Evolutionary conservation across 2,797 vertebrate genomes (phyloP), one percentile per base, ranked within the genome.

Genomic region (Catamblyrhynchus diadema): DNA sequence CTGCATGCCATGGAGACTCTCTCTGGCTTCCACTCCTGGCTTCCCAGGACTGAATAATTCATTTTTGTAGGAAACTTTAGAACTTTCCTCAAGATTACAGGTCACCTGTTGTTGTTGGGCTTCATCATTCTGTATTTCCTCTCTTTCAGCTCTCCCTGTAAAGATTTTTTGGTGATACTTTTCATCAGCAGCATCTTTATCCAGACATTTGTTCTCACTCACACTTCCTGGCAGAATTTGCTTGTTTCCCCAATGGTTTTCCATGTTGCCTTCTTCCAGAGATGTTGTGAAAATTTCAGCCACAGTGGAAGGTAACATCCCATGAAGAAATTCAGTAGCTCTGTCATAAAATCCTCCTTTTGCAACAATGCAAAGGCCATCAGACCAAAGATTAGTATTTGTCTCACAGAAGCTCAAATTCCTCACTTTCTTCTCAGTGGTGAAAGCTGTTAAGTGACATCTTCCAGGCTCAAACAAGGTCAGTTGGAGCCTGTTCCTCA

Each of bases 271-370:
- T 48, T 92, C 83, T 86, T 98, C 92, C 53, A 94, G 71, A 91
- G 44, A 77, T 14, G 93, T 93, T 67, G 78, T 57, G 47, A 97
- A 90, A 28, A 95, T 79, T 77, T 98, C 95, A 44, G 77, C 89
- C 65, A 92, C 95, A 60, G 97, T 62, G 4, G 86, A 90, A 81
- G 97, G 50, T n/a, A 94, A 86, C 3, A 86, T 97, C 60, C 93
- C 91, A 57, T 44, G 67, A 86, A 94, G 57, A 83, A 93, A 85
- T 71, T 93, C 74, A 9, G 72, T 94, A 81, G 86, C 95, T 90
- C 91, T 93, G 82, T 96, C 93, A 39, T 94, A 88, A 84, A 80
- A 59, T 17, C 1, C 2, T 42, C 13, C 27, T 66, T 59, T 75
- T 61, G 59, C 61, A 65, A 53, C 24, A 37, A 35, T 1, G 7